Evolutionary conservation across 2,888 invertebrate species (phyloP), one percentile per base, ranked within the genome.

Genomic region (Pyrrhia umbra): DNA sequence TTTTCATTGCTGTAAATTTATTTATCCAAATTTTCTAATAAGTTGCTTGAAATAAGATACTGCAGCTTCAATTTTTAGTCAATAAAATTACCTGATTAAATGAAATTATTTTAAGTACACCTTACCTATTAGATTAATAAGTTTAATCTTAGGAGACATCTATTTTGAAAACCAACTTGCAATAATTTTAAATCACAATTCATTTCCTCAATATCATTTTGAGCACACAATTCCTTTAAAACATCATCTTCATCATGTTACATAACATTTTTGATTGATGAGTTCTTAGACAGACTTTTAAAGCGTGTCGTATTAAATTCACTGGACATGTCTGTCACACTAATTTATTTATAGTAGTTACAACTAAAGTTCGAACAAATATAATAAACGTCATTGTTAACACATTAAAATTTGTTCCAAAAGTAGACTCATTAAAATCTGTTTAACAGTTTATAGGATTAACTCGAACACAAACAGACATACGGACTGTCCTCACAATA

Each of bases 301-400:
- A 52, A 69, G 52, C 68, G 8, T 73, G 68, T 67, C 68, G 52
- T 52, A 74, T 59, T 43, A 54, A 67, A 68, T 74, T 52, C 69
- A 59, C 52, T 67, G 39, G 30, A 54, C 18, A 10, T 2, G 18
- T 45, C 42, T 68, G 52, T 54, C 49, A 67, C 4, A 52, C 6
- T 34, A 49, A 52, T 73, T 67, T 43, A 58, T 73, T 13, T 25
- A 10, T n/a, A n/a, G n/a, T n/a, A n/a, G n/a, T n/a, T n/a, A 49
- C 30, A 25, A 34, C 20, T 40, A 0, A 51, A 37, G 10, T 52
- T 9, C 1, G 2, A 66, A 46, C 21, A 39, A 20, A 43, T 10
- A 37, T 3, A 8, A 40, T 6, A 2, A 39, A 47, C 15, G 2
- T 50, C 25, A 30, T 23, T 16, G 50, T 30, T 2, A 23, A 51